phyloP scores from a whole-genome alignment of 2,888 invertebrate genomes.

The Mimachlamys varia region DNA sequence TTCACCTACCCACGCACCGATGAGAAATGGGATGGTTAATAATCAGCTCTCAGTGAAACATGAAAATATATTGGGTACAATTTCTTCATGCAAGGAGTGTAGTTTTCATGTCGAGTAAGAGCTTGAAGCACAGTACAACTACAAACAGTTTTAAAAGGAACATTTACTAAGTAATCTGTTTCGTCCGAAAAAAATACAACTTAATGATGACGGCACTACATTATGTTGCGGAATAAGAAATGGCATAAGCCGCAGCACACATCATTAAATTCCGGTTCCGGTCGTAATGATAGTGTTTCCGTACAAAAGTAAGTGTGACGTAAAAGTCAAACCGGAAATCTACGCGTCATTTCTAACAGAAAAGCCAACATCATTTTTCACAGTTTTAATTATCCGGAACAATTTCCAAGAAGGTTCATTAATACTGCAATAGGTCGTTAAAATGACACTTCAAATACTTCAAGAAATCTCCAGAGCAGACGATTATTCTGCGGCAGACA shows the following conservation, averaged over 20 bases:
- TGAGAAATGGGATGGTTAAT: no score
- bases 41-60: no score
- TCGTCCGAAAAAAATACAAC: neutral
- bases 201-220: neutral
- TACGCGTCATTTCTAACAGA: neutral
- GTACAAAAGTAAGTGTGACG: neutral
- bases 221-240: neutral
- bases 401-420: neutral
- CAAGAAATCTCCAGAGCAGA: no score
- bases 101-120: no score
- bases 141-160: no score
- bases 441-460: no score
- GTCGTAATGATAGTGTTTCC: neutral
- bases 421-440: neutral
- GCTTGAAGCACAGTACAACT: no score
- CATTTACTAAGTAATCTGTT: neutral
- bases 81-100: no score
- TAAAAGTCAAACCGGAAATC: slow-evolving; percentile 11
- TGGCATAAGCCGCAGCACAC: neutral
- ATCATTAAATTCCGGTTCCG: neutral
- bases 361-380: neutral
- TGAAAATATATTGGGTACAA: no score
- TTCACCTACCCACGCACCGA: no score
- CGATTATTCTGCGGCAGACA: no score
- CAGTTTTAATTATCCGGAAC: neutral